Percentiles rank a stretch among this genome's conserved stretches.
phyloP scores from a whole-genome alignment of 2,797 vertebrate species.

The Uromys caudimaculatus region DNA sequence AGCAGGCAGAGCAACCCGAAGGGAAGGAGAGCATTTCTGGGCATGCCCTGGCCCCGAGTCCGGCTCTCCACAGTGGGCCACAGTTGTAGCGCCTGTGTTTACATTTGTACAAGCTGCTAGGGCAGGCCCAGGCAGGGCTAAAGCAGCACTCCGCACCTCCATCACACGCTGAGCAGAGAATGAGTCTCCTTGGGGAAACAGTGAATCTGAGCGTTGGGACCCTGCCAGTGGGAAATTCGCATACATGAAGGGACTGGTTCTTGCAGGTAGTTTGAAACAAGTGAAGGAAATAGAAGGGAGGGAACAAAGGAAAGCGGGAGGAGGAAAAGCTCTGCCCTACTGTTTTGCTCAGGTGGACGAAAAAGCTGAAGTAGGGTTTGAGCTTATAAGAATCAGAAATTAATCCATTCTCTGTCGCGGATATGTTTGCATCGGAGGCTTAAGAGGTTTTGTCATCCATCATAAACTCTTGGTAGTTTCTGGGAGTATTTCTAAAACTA shows the following conservation, averaged over 20 bases:
- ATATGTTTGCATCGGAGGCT: neutral
- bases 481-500: neutral
- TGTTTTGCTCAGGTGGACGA: neutral
- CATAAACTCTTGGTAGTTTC: neutral
- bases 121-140: slow-evolving; percentile 71
- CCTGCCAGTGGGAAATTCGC: slow-evolving; percentile 72
- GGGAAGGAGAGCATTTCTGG: slow-evolving; percentile 10
- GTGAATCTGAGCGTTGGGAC: slow-evolving; percentile 16
- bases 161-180: slow-evolving; percentile 13
- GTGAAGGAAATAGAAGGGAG: neutral
- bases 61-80: slow-evolving; percentile 5
- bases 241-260: slow-evolving; percentile 37
- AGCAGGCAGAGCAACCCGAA: neutral
- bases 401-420: neutral
- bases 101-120: slow-evolving; percentile 31
- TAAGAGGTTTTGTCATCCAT: neutral
- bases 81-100: slow-evolving; percentile 57
- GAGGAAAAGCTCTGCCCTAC: neutral
- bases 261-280: neutral
- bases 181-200: slow-evolving; percentile 43
- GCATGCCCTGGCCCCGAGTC: slow-evolving; percentile 32
- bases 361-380: neutral
- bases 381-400: neutral
- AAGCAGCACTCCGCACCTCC: neutral
- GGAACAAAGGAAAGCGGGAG: neutral